Percentiles rank a stretch among this genome's conserved stretches.
Conservation (phyloP, 1,140 invertebrate species). For the Drosophila nigrodunni region DNA sequence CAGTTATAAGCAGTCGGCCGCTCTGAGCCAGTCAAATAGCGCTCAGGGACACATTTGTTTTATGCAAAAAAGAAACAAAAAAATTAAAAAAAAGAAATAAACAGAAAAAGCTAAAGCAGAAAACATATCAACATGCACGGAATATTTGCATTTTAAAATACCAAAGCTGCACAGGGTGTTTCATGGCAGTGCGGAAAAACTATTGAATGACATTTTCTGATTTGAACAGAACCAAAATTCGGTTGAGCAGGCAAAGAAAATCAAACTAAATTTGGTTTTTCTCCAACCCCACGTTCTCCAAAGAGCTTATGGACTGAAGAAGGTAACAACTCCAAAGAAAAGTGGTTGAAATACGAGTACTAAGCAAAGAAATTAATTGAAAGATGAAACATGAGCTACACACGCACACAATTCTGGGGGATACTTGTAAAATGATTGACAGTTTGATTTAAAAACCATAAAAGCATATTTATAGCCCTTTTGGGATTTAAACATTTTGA, state of each 20-base stretch:
- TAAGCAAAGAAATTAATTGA: constrained; percentile 38
- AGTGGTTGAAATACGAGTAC: constrained; percentile 34
- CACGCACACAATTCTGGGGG: constrained; percentile 6
- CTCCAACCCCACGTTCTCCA: background rate
- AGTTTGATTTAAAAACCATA: constrained; percentile 32
- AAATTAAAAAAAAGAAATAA: constrained; percentile 47
- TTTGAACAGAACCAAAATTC: constrained; percentile 6
- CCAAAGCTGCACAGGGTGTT: constrained; percentile 40
- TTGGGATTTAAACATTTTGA: constrained; percentile 4
- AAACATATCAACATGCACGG: constrained; percentile 78
- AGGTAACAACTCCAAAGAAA: constrained; percentile 17
- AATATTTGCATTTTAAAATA: constrained; percentile 79
- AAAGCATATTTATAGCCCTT: constrained; percentile 5
- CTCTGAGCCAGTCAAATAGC: constrained; percentile 61
- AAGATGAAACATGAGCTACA: constrained; percentile 41
- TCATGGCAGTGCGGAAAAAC: constrained; percentile 29
- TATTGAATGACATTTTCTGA: constrained; percentile 23
- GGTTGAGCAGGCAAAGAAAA: background rate
- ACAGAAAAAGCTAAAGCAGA: constrained; percentile 25
- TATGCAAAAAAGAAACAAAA: constrained; percentile 52
- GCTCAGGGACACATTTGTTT: constrained; percentile 80
- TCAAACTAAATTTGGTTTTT: background rate
- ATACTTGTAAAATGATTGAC: constrained; percentile 50
- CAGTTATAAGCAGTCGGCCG: constrained; percentile 72
- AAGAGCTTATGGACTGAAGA: background rate